Evolutionary conservation across 2,113 vertebrate species (phyloP).

Genomic region (Semicossyphus pulcher): DNA sequence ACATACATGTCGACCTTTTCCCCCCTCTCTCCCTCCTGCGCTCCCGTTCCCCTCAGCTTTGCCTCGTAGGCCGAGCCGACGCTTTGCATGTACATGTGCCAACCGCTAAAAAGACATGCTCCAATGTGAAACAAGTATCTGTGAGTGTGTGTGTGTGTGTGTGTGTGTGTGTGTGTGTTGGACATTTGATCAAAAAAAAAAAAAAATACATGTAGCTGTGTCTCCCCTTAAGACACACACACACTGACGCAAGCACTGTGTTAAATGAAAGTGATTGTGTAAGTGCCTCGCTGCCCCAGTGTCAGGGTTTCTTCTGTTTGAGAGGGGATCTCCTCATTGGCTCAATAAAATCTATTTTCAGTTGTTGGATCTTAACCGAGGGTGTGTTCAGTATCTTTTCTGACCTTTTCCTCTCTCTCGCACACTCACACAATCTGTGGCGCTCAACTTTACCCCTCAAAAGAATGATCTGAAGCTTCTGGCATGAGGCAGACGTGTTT

Average conservation of each 20-base stretch:
- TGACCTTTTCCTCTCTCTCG: neutral
- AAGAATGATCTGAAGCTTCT: conserved; percentile 17
- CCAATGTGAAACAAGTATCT: conserved; percentile 54
- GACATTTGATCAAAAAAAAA: conserved; percentile 29
- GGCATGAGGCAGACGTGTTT: conserved; percentile 44
- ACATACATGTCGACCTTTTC: conserved; percentile 59
- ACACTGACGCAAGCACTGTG: conserved; percentile 56
- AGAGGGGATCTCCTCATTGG: conserved; percentile 50
- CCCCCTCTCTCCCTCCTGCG: conserved; percentile 52
- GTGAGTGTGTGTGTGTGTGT: conserved; percentile 55
- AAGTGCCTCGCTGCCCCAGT: conserved; percentile 76
- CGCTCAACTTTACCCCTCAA: conserved; percentile 4
- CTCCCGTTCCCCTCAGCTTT: conserved; percentile 54
- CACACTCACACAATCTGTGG: neutral
- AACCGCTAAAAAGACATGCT: conserved; percentile 78
- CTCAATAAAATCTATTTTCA: conserved; percentile 69
- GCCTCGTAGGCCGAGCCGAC: conserved; percentile 79
- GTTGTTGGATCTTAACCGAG: conserved; percentile 49
- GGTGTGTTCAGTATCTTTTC: conserved; percentile 41
- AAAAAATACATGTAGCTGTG: conserved; percentile 62
- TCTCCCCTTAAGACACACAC: conserved; percentile 42
- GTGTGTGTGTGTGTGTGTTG: conserved; percentile 52
- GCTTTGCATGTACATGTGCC: conserved; percentile 98
- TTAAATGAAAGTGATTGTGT: conserved; percentile 59
- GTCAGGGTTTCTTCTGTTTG: conserved; percentile 48